Evolutionary conservation across 92 coral and sea anemone genomes (phyloP).

Genomic region (Parazoanthus darwini): DNA sequence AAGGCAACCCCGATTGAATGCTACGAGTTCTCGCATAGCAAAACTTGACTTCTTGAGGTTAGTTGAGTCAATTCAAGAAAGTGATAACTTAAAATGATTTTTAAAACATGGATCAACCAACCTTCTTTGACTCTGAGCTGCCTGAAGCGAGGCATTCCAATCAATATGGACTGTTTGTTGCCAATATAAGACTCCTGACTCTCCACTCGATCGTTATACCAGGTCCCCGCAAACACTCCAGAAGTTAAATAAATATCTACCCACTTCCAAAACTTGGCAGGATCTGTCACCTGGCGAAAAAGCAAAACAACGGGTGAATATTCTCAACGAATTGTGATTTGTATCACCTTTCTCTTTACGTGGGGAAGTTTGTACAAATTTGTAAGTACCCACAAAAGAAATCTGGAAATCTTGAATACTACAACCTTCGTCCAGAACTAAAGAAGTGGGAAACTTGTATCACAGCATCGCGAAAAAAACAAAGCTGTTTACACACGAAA

Average conservation of each 20-base stretch:
- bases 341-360: too few species aligned
- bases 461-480: too few species aligned
- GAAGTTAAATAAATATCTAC: constrained; percentile 48
- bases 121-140: constrained; percentile 77
- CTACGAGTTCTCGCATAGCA: too few species aligned
- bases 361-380: too few species aligned
- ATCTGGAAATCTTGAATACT: too few species aligned
- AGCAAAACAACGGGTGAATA: too few species aligned
- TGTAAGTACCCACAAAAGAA: too few species aligned
- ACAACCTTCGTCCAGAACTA: too few species aligned
- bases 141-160: constrained; percentile 87
- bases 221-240: constrained; percentile 64
- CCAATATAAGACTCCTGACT: constrained; percentile 64
- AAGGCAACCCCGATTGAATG: too few species aligned
- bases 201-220: constrained; percentile 69
- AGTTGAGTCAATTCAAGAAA: not conserved
- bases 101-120: not conserved
- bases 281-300: constrained; percentile 54
- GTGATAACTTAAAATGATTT: not conserved
- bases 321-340: too few species aligned
- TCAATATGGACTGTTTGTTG: constrained; percentile 65
- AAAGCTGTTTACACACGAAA: too few species aligned
- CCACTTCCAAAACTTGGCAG: constrained; percentile 73
- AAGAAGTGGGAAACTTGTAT: too few species aligned
- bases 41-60: not conserved